These are phyloP conservation scores for Zosterops hypoxanthus DNA, from an alignment of 2,113 vertebrate genomes.

Conservation along the genomic window DNA sequence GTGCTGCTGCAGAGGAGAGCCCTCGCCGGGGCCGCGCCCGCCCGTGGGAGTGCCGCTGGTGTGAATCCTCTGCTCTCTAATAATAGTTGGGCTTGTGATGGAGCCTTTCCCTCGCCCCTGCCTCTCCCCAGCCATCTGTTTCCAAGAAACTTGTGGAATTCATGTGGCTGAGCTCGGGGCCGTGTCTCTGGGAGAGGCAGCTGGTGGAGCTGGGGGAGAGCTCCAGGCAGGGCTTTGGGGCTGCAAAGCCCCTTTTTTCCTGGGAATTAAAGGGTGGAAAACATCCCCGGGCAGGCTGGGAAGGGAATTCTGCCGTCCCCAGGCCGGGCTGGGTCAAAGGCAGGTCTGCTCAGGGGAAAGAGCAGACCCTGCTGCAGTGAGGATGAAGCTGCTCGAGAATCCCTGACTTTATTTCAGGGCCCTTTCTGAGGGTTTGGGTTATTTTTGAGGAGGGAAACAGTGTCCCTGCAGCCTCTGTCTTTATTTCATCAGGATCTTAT, in stretches of 20 bases:
- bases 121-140: slow-evolving; percentile 51
- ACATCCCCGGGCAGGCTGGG: background rate
- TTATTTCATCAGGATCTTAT: background rate
- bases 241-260: background rate
- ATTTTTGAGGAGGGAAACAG: background rate
- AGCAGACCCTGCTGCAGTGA: background rate
- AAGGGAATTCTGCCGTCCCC: background rate
- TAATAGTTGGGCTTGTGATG: slow-evolving; percentile 10
- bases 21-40: background rate
- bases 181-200: background rate
- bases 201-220: background rate
- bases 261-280: background rate
- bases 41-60: background rate
- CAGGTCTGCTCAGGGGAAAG: background rate
- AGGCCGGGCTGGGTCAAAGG: background rate
- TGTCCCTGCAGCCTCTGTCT: background rate
- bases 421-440: rapidly evolving
- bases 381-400: background rate
- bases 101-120: background rate
- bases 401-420: background rate
- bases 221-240: background rate
- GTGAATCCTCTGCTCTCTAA: background rate
- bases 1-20: too few species aligned
- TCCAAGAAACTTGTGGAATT: slow-evolving; percentile 33
- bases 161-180: background rate